Evolutionary conservation across 2,113 vertebrate species (phyloP), one percentile per base, ranked within the genome.

Genomic region (Numida meleagris): DNA sequence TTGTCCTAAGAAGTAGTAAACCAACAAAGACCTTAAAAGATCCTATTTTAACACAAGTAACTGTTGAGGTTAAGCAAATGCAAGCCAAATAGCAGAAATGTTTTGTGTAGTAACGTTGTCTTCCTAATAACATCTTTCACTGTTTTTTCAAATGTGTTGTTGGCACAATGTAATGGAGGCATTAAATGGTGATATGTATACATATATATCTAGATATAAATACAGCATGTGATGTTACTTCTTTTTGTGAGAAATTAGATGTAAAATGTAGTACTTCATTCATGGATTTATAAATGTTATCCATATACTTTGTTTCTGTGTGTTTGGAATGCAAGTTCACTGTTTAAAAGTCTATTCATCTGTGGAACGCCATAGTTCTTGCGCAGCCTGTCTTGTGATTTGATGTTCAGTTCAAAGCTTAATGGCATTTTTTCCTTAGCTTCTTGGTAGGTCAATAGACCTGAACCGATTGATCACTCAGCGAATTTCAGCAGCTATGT

Each of bases 391-490:
- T 80, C 59, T 59, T 4, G 4, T 70, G 45, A 25, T 33, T 46
- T 36, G 55, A 4, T 13, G 66, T 67, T 19, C 43, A 25, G 42
- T 72, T 88, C 51, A 13, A 2, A 89, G 12, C 8, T 82, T 94
- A 45, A 53, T 2, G 1, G 23, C 13, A 1, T 48, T 57, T 92
- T 82, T 91, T 46, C 89, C 76, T 61, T 68, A 99, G 98, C 98
- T 99, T 53, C 97, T 99, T 14, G 98, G 98, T 7, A 97, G 98
- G 58, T 99, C 98, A 6, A 98, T 99, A 46, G 98, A 99, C 94
- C 97, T 99, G 85, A 99, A 99, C 79, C 97, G 98, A 0, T 96
- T 99, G 77, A 98, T 99, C 78, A 99, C 98, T 1, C 98, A 99
- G 95, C 96, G 98, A 10, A 98, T 99, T 77, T 98, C 98, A 1